Base-by-base conservation (phyloP, 2,888 invertebrate species). In the Rhagonycha fulva region DNA sequence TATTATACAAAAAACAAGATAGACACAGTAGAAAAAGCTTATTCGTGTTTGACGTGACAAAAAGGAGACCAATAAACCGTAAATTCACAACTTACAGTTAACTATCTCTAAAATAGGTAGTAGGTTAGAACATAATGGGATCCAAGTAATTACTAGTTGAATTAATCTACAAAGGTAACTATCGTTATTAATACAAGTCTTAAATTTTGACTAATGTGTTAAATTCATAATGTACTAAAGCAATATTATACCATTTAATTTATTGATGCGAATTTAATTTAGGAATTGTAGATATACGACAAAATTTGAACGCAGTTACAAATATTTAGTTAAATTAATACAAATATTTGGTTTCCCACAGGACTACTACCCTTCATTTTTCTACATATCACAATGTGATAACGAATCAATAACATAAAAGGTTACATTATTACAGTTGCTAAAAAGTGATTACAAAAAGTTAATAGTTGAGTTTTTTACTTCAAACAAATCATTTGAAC, bases 81-180 rank as follows among this genome's bases (percentile, higher is more conserved):
- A 74, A 73, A 75, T 77, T 77, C 74, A 62, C 74, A 72, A 77
- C 66, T 72, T 70, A 63, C 30, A 74, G 68, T 70, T 67, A 69
- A 77, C 74, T 71, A 69, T 32, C 73, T 26, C 63, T n/a, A 71
- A 70, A 70, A 60, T 72, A 23, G 30, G 28, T 72, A 14, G 47
- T 70, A 69, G 69, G 19, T 71, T 63, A 60, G 63, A 72, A 68
- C 75, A 68, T 61, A 73, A 76, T 62, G 70, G 71, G 71, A 69
- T 75, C 71, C 63, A 74, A 74, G 78, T 79, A 80, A 80, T 80
- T 80, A 78, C 79, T 62, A 77, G 79, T 78, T 80, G 78, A 80
- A 80, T 80, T 80, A 79, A 77, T 75, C 73, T 74, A 30, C 69
- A 69, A 75, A 77, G 72, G 74, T 77, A 77, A 74, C 74, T 62